A percentile compares a stretch with the other conserved stretches of the same genome.
Evolutionary conservation across 2,888 invertebrate genomes (phyloP).

Genomic region (Scelioninae gen. 2): DNA sequence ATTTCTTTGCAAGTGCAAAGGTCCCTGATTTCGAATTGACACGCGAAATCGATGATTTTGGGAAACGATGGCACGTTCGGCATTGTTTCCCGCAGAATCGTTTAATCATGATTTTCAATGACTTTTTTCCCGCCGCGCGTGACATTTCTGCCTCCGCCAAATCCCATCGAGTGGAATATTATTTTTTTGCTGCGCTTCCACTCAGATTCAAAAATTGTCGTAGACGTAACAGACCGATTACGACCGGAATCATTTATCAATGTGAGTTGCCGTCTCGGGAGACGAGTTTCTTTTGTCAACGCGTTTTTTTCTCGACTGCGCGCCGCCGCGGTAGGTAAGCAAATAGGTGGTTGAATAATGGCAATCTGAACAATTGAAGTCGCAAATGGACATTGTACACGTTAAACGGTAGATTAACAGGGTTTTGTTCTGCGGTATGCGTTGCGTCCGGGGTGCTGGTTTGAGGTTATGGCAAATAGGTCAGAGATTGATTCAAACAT

Average conservation of each 20-base stretch:
- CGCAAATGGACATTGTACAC: conserved; percentile 31
- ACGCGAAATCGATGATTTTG: conserved; percentile 14
- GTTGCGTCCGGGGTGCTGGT: neutral
- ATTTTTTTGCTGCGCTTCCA: conserved; percentile 37
- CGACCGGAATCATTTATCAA: conserved; percentile 71
- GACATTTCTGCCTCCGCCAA: conserved; percentile 27
- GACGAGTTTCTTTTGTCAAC: conserved; percentile 70
- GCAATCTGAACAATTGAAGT: conserved; percentile 33
- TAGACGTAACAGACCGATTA: conserved; percentile 56
- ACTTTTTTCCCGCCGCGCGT: neutral
- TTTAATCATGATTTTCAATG: conserved; percentile 45
- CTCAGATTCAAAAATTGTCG: conserved; percentile 51
- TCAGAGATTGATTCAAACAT: conserved; percentile 1
- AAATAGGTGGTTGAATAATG: conserved; percentile 61
- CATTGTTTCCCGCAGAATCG: neutral
- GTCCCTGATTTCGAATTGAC: conserved; percentile 8
- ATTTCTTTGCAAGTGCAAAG: neutral
- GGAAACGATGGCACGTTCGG: conserved; percentile 1
- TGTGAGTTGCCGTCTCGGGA: conserved; percentile 69
- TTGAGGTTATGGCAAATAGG: conserved; percentile 13
- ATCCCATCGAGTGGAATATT: conserved; percentile 38
- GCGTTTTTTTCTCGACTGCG: conserved; percentile 66
- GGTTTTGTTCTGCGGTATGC: neutral
- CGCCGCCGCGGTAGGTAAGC: conserved; percentile 71
- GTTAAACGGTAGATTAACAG: conserved; percentile 21